Evolutionary conservation across 2,888 invertebrate species (phyloP).

Genomic region (Xanthorhoe spadicearia): DNA sequence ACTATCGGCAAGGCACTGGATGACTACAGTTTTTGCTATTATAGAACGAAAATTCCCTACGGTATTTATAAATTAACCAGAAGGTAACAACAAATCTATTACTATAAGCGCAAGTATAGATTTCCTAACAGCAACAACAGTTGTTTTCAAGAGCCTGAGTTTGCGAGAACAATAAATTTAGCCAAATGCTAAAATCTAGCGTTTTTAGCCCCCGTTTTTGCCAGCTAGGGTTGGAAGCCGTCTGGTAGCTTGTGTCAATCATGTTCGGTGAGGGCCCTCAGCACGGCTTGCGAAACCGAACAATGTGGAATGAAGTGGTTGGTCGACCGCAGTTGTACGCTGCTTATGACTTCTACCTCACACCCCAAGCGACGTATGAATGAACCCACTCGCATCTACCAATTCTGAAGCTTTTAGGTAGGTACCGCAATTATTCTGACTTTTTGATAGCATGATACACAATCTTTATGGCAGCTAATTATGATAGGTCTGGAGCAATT

Average conservation of each 20-base stretch:
- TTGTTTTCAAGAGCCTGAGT: conserved; percentile 26
- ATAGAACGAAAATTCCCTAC: background rate
- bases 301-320: conserved; percentile 73
- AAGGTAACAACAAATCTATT: conserved; percentile 1
- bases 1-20: background rate
- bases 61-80: background rate
- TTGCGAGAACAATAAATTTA: conserved; percentile 27
- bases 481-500: background rate
- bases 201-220: conserved; percentile 49
- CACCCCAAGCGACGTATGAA: conserved; percentile 24
- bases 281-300: conserved; percentile 67
- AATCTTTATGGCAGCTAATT: background rate
- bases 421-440: background rate
- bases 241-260: conserved; percentile 68
- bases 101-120: conserved; percentile 15
- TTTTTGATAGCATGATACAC: background rate
- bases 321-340: conserved; percentile 55
- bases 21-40: background rate
- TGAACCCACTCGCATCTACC: conserved; percentile 9
- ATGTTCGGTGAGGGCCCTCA: conserved; percentile 67
- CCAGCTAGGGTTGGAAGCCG: conserved; percentile 62
- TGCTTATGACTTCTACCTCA: conserved; percentile 36
- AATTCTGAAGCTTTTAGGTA: conserved; percentile 2
- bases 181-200: conserved; percentile 30
- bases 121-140: conserved; percentile 27